phyloP scores from a whole-genome alignment of 2,113 vertebrate genomes.

The Ceyx melanurus region DNA sequence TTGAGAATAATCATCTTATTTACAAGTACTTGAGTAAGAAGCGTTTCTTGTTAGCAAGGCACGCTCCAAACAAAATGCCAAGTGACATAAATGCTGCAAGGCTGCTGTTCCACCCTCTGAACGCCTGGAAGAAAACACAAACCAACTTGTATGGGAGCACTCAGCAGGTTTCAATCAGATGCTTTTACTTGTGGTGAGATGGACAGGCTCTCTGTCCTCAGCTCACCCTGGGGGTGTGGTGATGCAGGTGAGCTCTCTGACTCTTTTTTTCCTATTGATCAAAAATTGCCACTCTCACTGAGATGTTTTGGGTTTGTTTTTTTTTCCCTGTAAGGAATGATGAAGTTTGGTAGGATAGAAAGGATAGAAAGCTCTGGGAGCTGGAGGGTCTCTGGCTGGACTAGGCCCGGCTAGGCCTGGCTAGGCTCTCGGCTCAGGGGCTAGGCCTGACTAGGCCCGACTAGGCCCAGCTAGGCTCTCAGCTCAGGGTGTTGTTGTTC shows the following conservation, averaged over 20 bases:
- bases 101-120: not conserved
- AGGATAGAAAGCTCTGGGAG: too few relatives aligned
- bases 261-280: not conserved
- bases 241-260: not conserved
- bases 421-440: too few relatives aligned
- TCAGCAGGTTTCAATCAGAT: not conserved
- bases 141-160: not conserved
- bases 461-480: too few relatives aligned
- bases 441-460: too few relatives aligned
- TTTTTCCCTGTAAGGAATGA: fast-evolving
- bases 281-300: not conserved
- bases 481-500: too few relatives aligned
- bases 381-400: too few relatives aligned
- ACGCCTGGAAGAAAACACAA: not conserved
- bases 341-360: not conserved
- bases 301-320: not conserved
- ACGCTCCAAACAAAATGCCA: not conserved
- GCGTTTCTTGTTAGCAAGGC: slow-evolving; percentile 2
- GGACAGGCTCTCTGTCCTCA: not conserved
- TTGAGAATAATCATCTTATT: slow-evolving; percentile 42
- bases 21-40: slow-evolving; percentile 24
- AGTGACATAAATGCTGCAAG: slow-evolving; percentile 15
- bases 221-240: not conserved
- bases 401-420: too few relatives aligned
- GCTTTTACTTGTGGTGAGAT: not conserved